Evolutionary conservation across 1,140 invertebrate species (phyloP), one percentile per base, ranked within the genome.

Genomic region (Episyrphus balteatus): DNA sequence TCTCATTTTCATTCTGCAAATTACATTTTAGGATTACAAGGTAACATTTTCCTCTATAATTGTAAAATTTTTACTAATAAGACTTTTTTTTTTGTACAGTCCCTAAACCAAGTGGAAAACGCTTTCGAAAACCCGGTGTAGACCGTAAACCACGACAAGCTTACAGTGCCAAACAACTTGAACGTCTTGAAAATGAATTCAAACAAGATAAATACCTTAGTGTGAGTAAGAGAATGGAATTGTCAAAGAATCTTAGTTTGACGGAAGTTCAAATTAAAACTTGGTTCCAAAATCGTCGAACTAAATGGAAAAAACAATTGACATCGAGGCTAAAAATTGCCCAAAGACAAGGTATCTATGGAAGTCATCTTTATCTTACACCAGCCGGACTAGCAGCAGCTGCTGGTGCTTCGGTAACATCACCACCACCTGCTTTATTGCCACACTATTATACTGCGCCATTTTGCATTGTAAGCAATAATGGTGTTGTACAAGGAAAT

Each of bases 241-340:
- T 97, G 1, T 93, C 91, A 0, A 89, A 91, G 65, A 81, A 81
- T 0, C 62, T 97, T 8, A 85, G 81, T 47, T 69, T 97, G 11
- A 95, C 92, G 1, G 93, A 97, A 72, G 92, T 94, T 3, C 92
- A 97, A 74, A 93, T 97, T 46, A 97, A 97, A 67, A 97, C 92
- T 0, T 97, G 92, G 92, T 96, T 93, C 61, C 91, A 96, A 71
- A 95, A 95, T 68, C 75, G 91, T 42, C 74, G 92, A 49, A 96
- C 92, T 1, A 96, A 96, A 61, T 95, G 91, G 91, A 95, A 96
- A 69, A 96, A 96, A 59, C 92, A 96, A 56, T 66, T 94, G 52
- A 92, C 90, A 1, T 89, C 89, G 0, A 70, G 87, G 2, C 68
- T 92, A 42, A 92, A 92, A 69, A 84, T 90, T 57, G 87, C 86